phyloP scores from a whole-genome alignment of 2,888 invertebrate species.

The Diogma glabrata region DNA sequence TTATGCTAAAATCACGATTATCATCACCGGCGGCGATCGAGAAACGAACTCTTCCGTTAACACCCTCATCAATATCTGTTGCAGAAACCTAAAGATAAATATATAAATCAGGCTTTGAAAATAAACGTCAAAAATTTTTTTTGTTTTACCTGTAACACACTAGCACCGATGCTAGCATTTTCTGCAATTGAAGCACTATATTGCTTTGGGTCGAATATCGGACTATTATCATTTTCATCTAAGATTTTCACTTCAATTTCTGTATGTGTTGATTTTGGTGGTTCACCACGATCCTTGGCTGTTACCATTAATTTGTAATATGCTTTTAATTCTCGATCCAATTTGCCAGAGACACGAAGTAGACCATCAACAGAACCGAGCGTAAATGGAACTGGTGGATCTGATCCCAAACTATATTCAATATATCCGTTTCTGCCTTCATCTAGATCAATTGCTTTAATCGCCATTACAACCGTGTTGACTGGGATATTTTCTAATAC shows the following conservation, averaged over 20 bases:
- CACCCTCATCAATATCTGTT: constrained; percentile 76
- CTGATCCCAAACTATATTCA: constrained; percentile 68
- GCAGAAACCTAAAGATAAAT: constrained; percentile 58
- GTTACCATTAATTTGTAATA: constrained; percentile 65
- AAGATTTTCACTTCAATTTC: constrained; percentile 61
- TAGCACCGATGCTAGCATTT: constrained; percentile 87
- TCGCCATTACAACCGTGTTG: constrained; percentile 78
- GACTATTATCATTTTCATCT: constrained; percentile 85
- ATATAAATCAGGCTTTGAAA: no score
- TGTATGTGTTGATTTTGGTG: constrained; percentile 57
- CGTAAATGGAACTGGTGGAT: constrained; percentile 58
- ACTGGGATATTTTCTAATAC: constrained; percentile 75
- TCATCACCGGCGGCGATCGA: constrained; percentile 81
- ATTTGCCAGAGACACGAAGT: constrained; percentile 67
- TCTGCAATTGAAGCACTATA: constrained; percentile 85
- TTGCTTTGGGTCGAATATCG: constrained; percentile 78
- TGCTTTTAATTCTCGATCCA: constrained; percentile 71
- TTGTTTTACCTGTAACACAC: constrained; percentile 72
- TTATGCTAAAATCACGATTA: constrained; percentile 82
- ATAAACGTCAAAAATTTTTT: no score
- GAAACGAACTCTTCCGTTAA: constrained; percentile 85
- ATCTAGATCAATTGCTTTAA: constrained; percentile 81
- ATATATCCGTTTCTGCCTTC: constrained; percentile 86
- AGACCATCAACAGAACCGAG: constrained; percentile 81
- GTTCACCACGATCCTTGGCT: constrained; percentile 83